Conservation (phyloP, 2,888 invertebrate species). For the Subacronicta megacephala region DNA sequence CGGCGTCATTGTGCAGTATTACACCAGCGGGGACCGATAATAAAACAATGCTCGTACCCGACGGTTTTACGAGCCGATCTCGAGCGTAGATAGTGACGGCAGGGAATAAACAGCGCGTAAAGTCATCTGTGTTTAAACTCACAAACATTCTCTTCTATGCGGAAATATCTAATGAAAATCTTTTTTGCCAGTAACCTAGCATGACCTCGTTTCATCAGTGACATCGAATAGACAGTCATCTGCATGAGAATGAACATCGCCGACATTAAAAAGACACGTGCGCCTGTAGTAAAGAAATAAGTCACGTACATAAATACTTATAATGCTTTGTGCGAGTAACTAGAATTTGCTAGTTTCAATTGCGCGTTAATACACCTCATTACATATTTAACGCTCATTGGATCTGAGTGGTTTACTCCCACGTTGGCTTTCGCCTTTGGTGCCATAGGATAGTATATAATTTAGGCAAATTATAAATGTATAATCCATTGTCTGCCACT, state of each 20-base stretch:
- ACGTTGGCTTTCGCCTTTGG: slow-evolving; percentile 30
- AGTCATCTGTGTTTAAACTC: slow-evolving; percentile 68
- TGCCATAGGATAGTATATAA: slow-evolving; percentile 23
- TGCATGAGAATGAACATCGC: no score
- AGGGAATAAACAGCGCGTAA: slow-evolving; percentile 78
- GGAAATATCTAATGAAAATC: slow-evolving; percentile 21
- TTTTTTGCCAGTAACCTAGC: slow-evolving; percentile 10
- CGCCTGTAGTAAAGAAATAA: slow-evolving; percentile 52
- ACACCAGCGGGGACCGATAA: slow-evolving; percentile 71
- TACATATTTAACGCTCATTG: slow-evolving; percentile 28
- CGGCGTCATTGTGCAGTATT: slow-evolving; percentile 72
- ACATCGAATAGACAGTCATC: slow-evolving; percentile 22
- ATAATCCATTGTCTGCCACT: slow-evolving; percentile 68
- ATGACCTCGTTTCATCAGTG: slow-evolving; percentile 25
- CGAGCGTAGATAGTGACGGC: slow-evolving; percentile 69
- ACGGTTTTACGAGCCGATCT: slow-evolving; percentile 78
- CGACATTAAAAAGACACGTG: slow-evolving; percentile 60
- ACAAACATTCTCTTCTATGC: slow-evolving; percentile 35
- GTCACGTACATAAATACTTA: slow-evolving; percentile 60
- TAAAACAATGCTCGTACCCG: slow-evolving; percentile 77
- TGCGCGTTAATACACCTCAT: slow-evolving; percentile 28
- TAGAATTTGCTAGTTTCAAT: slow-evolving; percentile 16
- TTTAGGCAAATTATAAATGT: slow-evolving; percentile 48
- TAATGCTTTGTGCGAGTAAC: slow-evolving; percentile 35
- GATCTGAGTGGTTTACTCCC: slow-evolving; percentile 17